phyloP scores from a whole-genome alignment of 2,888 invertebrate genomes.

The Pantelozetes paolii region DNA sequence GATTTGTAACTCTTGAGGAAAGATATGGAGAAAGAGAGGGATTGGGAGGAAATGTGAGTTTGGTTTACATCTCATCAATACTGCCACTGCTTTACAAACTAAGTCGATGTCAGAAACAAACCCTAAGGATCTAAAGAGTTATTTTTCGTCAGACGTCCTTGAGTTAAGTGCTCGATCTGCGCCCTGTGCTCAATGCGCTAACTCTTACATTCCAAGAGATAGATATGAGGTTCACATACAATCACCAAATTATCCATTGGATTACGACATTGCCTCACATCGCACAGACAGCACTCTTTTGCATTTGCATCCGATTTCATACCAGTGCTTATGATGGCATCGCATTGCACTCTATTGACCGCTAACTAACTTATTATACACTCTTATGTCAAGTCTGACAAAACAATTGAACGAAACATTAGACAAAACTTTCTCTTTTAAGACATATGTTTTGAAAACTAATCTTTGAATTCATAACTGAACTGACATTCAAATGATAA shows the following conservation, averaged over 20 bases:
- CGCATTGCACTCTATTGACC: neutral
- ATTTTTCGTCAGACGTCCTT: constrained; percentile 9
- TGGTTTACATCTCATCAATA: neutral
- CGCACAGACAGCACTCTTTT: neutral
- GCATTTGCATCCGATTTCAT: neutral
- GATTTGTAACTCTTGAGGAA: constrained; percentile 7
- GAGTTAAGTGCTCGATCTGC: neutral
- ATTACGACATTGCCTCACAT: neutral
- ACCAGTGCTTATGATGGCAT: neutral
- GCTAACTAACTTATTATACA: neutral
- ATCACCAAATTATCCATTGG: neutral
- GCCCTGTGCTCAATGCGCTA: neutral
- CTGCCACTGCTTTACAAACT: neutral
- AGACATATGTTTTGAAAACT: neutral
- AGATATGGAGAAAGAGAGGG: neutral
- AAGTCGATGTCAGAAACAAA: neutral
- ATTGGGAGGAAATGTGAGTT: neutral
- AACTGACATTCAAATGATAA: constrained; percentile 12
- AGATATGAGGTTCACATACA: neutral
- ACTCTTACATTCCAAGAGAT: neutral
- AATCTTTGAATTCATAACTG: neutral
- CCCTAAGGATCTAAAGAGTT: constrained; percentile 9
- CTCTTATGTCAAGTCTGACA: neutral
- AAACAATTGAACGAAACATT: neutral
- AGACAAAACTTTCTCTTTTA: neutral